A percentile compares a stretch with the other conserved stretches of the same genome.
Conservation (phyloP, 1,140 invertebrate genomes). For the Cherax destructor region DNA sequence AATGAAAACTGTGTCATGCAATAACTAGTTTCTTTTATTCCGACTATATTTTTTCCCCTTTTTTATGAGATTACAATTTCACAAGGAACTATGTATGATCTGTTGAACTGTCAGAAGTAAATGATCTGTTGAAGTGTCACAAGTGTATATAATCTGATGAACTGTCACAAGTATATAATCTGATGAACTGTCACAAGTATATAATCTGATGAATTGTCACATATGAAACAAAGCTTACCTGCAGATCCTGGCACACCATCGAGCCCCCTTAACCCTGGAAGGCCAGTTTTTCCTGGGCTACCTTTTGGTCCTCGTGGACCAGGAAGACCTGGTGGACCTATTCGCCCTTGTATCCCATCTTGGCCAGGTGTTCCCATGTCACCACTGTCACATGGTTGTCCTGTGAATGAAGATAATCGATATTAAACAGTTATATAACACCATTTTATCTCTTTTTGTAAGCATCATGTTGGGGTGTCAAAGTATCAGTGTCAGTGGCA, state of each 20-base stretch:
- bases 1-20: no score
- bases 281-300: conserved; percentile 6
- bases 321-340: conserved; percentile 21
- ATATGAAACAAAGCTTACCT: conserved; percentile 12
- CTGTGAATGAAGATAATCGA: conserved; percentile 1
- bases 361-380: conserved; percentile 6
- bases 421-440: background rate
- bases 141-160: no score
- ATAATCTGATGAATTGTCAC: background rate
- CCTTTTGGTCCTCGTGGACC: conserved; percentile 55
- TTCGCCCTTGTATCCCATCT: background rate
- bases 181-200: background rate
- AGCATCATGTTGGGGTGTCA: no score
- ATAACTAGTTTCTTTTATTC: no score
- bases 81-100: no score
- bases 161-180: no score
- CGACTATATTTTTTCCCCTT: no score
- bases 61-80: no score
- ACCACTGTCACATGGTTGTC: conserved; percentile 27
- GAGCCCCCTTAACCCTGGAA: conserved; percentile 39
- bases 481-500: no score
- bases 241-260: conserved; percentile 27
- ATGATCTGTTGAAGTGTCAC: no score
- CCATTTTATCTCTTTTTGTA: background rate
- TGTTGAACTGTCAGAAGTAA: no score